phyloP scores from a whole-genome alignment of 53 echinoderm and acorn worm species.

The Astropecten irregularis region DNA sequence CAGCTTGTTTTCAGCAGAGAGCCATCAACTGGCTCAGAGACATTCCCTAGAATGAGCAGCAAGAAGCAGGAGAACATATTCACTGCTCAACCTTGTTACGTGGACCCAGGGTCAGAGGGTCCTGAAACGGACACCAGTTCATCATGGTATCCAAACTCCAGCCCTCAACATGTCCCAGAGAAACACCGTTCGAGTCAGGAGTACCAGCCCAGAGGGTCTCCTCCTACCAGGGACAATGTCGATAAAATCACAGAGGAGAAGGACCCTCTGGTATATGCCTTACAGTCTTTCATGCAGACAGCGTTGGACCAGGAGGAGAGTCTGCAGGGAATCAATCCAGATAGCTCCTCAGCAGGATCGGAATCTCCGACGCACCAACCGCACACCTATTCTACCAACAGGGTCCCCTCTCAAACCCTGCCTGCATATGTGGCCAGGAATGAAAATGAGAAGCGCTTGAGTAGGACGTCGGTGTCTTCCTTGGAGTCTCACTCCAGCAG shows the following conservation, averaged over 20 bases:
- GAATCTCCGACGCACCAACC: constrained; percentile 27
- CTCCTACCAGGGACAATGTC: constrained; percentile 54
- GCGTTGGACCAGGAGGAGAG: constrained; percentile 35
- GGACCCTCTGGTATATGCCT: constrained; percentile 33
- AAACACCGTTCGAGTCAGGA: constrained; percentile 11
- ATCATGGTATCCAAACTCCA: not conserved
- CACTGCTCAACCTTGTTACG: constrained; percentile 28
- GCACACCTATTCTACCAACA: not conserved
- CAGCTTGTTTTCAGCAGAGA: not conserved
- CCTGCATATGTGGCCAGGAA: not conserved
- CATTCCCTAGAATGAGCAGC: constrained; percentile 36
- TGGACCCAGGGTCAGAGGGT: constrained; percentile 11
- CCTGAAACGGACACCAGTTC: constrained; percentile 29
- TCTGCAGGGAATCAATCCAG: constrained; percentile 27
- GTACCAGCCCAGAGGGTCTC: constrained; percentile 41
- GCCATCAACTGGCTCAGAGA: not conserved
- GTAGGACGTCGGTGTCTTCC: constrained; percentile 37
- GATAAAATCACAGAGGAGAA: constrained; percentile 28
- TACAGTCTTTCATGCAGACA: constrained; percentile 20
- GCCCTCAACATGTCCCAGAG: constrained; percentile 6
- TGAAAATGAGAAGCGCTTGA: constrained; percentile 25
- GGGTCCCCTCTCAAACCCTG: not conserved
- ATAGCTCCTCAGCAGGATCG: constrained; percentile 28
- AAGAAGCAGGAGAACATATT: not conserved
- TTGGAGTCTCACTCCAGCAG: constrained; percentile 57